Evolutionary conservation across 2,888 invertebrate species (phyloP), one percentile per base, ranked within the genome.

Genomic region (Xestia sexstrigata): DNA sequence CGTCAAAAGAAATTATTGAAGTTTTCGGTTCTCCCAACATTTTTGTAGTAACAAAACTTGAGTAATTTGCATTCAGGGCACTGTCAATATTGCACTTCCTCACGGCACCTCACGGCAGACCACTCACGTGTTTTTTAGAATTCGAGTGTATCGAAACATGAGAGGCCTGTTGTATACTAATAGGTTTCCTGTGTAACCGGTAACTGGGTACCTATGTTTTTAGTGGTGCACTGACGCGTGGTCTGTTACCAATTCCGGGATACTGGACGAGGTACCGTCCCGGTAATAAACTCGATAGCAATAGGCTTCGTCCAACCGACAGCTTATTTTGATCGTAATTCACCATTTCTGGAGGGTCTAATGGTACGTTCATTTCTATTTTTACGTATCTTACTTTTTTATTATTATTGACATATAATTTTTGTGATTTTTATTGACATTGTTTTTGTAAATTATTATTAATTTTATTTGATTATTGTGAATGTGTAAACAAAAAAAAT

Each of bases 61-160:
- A 63, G 63, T 75, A 26, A 69, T 84, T 83, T 78, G 63, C 74
- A 75, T 84, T 63, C 35, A 63, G 26, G 73, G 72, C 47, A 82
- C 70, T 70, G 52, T 67, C 69, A 78, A 70, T 72, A 81, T 78
- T 81, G 62, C 13, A 58, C 23, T 70, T 78, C 66, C 62, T 84
- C 85, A 84, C 85, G 74, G 60, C 65, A 84, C 66, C 62, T 78
- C 78, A 84, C 85, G 73, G 55, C 67, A 76, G 62, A 55, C 71
- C 39, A 71, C 73, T 30, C 69, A 60, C 68, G 69, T 62, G 60
- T 70, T 74, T 70, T 74, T 70, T 39, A 49, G 68, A 42, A 62
- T 71, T 75, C 58, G 5, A 55, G 62, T 70, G 58, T 67, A 67
- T 72, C 45, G 66, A 63, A 81, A 77, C 62, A 65, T 60, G 66